Conservation (phyloP, 2,113 vertebrate species). For the Periophthalmus modestus region DNA sequence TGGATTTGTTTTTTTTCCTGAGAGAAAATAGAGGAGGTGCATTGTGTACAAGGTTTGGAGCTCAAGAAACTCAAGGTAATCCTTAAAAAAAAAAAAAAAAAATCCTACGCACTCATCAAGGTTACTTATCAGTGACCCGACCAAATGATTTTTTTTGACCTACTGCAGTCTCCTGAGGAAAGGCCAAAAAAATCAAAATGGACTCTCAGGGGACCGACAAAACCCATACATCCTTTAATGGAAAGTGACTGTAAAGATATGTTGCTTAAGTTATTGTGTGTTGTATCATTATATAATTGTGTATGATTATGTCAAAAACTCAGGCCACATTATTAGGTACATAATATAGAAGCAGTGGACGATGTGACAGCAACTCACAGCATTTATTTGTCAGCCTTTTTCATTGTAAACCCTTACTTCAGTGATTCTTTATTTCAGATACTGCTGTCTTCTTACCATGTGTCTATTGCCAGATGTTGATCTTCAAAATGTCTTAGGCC, state of each 20-base stretch:
- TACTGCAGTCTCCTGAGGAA: background rate
- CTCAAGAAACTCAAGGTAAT: constrained; percentile 9
- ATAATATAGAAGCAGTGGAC: background rate
- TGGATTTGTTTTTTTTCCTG: constrained; percentile 34
- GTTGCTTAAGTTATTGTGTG: background rate
- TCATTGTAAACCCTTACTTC: background rate
- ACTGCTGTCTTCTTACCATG: background rate
- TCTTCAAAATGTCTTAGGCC: background rate
- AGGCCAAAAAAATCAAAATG: constrained; percentile 6
- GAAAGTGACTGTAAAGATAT: background rate
- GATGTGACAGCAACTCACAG: background rate
- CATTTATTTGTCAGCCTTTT: background rate
- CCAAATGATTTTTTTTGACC: background rate
- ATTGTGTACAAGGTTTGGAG: background rate
- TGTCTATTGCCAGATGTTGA: background rate
- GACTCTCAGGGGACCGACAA: constrained; percentile 15
- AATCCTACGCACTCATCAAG: constrained; percentile 1
- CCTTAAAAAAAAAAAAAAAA: background rate
- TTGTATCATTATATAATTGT: background rate
- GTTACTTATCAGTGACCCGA: background rate
- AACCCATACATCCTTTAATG: constrained; percentile 13
- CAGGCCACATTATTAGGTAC: background rate
- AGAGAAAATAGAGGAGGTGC: constrained; percentile 24
- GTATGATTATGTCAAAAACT: background rate
- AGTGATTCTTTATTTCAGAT: background rate